Conservation (phyloP, 2,113 vertebrate species). For the Corythornis vintsioides region DNA sequence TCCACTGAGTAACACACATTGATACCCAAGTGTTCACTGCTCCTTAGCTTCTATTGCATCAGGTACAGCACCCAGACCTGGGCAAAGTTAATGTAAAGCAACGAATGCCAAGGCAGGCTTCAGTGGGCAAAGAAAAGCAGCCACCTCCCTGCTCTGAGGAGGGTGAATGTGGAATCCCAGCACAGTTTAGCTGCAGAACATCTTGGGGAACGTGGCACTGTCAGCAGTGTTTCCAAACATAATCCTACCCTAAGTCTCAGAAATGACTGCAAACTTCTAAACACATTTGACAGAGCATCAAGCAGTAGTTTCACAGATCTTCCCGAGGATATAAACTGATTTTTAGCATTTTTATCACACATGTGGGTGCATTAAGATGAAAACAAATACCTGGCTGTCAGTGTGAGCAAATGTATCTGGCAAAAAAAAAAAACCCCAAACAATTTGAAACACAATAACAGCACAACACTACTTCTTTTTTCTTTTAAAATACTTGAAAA, state of each 20-base stretch:
- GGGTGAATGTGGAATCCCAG: neutral
- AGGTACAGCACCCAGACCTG: neutral
- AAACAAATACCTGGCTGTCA: neutral
- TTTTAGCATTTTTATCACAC: neutral
- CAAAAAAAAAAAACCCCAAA: neutral
- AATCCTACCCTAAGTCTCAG: neutral
- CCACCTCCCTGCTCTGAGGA: neutral
- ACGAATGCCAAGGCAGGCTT: neutral
- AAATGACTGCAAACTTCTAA: neutral
- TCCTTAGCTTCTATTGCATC: neutral
- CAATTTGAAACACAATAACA: neutral
- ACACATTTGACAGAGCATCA: neutral
- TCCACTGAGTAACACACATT: conserved; percentile 31
- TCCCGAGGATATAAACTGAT: neutral
- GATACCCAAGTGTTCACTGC: neutral
- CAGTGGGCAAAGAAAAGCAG: neutral
- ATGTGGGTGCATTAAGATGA: neutral
- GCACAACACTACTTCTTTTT: neutral
- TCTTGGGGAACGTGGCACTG: neutral
- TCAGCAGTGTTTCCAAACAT: neutral
- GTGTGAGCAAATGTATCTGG: neutral
- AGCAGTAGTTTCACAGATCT: neutral
- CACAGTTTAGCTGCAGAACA: neutral
- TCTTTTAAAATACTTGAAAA: neutral
- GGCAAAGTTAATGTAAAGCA: neutral